Evolutionary conservation across 2,888 invertebrate genomes (phyloP).

Genomic region (Drosophila meridionalis): DNA sequence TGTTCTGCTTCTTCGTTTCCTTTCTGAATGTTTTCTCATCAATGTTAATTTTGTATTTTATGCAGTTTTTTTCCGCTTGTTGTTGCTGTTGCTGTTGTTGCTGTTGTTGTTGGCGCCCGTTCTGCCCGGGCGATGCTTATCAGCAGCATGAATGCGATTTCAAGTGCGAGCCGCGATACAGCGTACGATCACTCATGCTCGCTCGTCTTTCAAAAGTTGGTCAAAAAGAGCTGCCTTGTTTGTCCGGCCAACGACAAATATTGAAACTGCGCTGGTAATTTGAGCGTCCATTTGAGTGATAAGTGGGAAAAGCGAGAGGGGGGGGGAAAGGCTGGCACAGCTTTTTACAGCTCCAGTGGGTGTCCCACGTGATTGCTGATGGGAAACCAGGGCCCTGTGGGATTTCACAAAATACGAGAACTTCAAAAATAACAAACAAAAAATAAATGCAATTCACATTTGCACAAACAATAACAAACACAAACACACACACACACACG

Average conservation of each 20-base stretch:
- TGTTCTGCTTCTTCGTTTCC: constrained; percentile 2
- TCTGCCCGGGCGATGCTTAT: constrained; percentile 34
- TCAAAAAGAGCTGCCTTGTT: constrained; percentile 58
- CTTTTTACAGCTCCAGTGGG: constrained; percentile 18
- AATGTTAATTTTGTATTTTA: constrained; percentile 14
- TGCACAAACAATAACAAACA: constrained; percentile 5
- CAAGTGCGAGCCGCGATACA: constrained; percentile 38
- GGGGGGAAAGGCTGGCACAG: background rate
- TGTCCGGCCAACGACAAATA: constrained; percentile 50
- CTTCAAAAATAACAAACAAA: background rate
- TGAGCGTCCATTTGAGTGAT: constrained; percentile 25
- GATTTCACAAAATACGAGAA: constrained; percentile 28
- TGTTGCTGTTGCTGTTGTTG: constrained; percentile 1
- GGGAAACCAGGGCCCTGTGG: constrained; percentile 11
- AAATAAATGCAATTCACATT: constrained; percentile 1
- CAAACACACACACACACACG: constrained; percentile 8
- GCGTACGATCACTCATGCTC: constrained; percentile 4
- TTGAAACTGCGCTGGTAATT: constrained; percentile 54
- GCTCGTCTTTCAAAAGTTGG: constrained; percentile 51
- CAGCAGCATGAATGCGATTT: constrained; percentile 34
- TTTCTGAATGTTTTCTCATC: constrained; percentile 5
- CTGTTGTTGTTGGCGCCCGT: background rate
- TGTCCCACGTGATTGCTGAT: constrained; percentile 33
- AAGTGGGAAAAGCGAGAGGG: constrained; percentile 6
- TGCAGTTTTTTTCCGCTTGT: constrained; percentile 15